A percentile compares a stretch with the other conserved stretches of the same genome.
Conservation (phyloP, 2,888 invertebrate genomes). For the Drosophila percnosoma region DNA sequence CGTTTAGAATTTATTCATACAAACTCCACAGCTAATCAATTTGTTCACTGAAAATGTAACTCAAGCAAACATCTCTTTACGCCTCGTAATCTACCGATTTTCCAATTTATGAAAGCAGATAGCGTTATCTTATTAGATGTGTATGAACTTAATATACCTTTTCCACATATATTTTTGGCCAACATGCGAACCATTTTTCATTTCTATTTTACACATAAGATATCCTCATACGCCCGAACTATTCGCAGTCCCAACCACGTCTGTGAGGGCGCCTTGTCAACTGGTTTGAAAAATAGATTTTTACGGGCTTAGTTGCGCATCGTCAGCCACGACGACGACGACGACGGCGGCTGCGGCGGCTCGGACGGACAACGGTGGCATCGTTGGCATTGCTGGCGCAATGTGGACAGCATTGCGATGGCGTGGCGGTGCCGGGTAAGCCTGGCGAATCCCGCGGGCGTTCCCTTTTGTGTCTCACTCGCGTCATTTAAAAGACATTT, state of each 20-base stretch:
- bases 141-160: constrained; percentile 48
- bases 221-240: constrained; percentile 49
- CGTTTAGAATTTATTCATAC: not conserved
- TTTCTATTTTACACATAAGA: constrained; percentile 54
- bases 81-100: not conserved
- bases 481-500: constrained; percentile 83
- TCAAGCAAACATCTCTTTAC: not conserved
- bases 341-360: not conserved
- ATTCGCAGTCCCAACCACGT: constrained; percentile 15
- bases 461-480: constrained; percentile 80
- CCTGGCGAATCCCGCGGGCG: constrained; percentile 73
- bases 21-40: not conserved
- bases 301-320: constrained; percentile 78
- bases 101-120: constrained; percentile 27
- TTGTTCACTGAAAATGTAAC: not conserved
- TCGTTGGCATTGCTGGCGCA: constrained; percentile 60
- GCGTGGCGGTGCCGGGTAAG: not conserved
- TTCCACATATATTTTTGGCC: constrained; percentile 18
- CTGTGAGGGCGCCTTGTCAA: constrained; percentile 68
- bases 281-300: constrained; percentile 80
- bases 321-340: constrained; percentile 68
- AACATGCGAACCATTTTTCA: constrained; percentile 53
- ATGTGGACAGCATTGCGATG: constrained; percentile 40
- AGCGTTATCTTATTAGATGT: constrained; percentile 39
- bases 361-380: constrained; percentile 49